These are phyloP conservation scores for Dissostichus mawsoni DNA, from an alignment of 2,113 vertebrate species.

Conservation along the genomic window DNA sequence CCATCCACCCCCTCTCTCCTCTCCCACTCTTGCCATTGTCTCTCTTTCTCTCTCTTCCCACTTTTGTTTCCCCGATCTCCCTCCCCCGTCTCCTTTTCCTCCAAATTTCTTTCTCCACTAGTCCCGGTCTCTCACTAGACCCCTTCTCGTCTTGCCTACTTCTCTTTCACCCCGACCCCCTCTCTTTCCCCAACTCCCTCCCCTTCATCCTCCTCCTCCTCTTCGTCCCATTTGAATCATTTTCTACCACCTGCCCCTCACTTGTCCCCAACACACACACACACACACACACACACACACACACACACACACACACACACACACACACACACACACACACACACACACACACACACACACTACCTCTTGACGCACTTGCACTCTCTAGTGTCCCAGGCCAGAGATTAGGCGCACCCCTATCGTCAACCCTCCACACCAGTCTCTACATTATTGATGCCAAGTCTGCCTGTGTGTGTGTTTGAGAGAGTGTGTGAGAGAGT, in stretches of 20 bases:
- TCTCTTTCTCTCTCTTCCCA: slow-evolving; percentile 66
- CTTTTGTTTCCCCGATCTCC: slow-evolving; percentile 65
- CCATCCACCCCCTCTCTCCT: slow-evolving; percentile 49
- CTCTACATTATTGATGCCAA: slow-evolving; percentile 84
- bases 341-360: slow-evolving; percentile 26
- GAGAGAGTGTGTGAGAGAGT: slow-evolving; percentile 29
- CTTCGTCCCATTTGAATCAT: slow-evolving; percentile 55
- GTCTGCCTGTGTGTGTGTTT: slow-evolving; percentile 26
- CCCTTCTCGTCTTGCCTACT: slow-evolving; percentile 67
- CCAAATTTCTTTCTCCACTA: slow-evolving; percentile 53
- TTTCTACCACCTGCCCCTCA: slow-evolving; percentile 72
- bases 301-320: slow-evolving; percentile 36
- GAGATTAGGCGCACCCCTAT: slow-evolving; percentile 82
- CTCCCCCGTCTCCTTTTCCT: slow-evolving; percentile 56
- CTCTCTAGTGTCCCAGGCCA: slow-evolving; percentile 81
- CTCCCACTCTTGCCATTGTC: slow-evolving; percentile 72
- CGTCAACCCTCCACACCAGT: slow-evolving; percentile 67
- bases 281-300: slow-evolving; percentile 45
- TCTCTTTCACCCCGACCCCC: slow-evolving; percentile 59
- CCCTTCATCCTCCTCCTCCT: slow-evolving; percentile 43
- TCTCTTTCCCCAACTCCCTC: slow-evolving; percentile 3
- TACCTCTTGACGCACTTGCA: slow-evolving; percentile 61
- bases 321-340: slow-evolving; percentile 27
- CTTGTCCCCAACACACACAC: slow-evolving; percentile 55
- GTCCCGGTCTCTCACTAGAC: slow-evolving; percentile 42